These are phyloP conservation scores for Heterodera filipjevi DNA, from an alignment of 2,888 invertebrate species.

Conservation along the genomic window DNA sequence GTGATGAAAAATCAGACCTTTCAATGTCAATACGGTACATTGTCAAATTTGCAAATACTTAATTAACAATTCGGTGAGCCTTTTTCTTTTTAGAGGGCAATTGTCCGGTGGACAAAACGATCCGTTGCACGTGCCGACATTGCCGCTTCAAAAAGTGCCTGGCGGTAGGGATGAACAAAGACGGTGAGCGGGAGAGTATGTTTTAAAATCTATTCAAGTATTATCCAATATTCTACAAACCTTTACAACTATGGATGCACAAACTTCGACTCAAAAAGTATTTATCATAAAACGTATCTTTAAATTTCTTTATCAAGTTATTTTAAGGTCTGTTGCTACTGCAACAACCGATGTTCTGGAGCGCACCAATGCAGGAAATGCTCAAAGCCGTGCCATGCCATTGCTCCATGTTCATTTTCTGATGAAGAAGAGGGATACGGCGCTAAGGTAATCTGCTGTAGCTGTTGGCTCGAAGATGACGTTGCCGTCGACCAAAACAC, in stretches of 20 bases:
- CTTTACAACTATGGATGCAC: too few relatives aligned
- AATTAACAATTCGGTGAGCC: background rate
- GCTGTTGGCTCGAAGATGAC: background rate
- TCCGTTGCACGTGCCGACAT: conserved; percentile 63
- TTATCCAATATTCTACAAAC: too few relatives aligned
- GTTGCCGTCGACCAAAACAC: background rate
- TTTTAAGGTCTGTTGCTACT: too few relatives aligned
- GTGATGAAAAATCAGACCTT: conserved; percentile 65
- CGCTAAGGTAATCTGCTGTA: background rate
- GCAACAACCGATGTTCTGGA: too few relatives aligned
- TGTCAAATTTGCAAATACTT: background rate
- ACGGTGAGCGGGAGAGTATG: too few relatives aligned
- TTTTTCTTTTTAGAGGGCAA: conserved; percentile 37
- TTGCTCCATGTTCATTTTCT: background rate
- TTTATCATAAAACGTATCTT: too few relatives aligned
- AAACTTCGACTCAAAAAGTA: too few relatives aligned
- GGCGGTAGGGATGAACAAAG: conserved; percentile 37
- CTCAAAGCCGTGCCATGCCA: conserved; percentile 18
- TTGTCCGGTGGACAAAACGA: conserved; percentile 48
- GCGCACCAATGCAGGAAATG: conserved; percentile 16
- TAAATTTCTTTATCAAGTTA: too few relatives aligned
- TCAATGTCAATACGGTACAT: conserved; percentile 50
- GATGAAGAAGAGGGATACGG: conserved; percentile 2
- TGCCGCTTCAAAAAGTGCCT: conserved; percentile 53
- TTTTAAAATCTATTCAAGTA: too few relatives aligned